These are phyloP conservation scores for Plodia interpunctella DNA, from an alignment of 1,140 invertebrate genomes.

Conservation along the genomic window DNA sequence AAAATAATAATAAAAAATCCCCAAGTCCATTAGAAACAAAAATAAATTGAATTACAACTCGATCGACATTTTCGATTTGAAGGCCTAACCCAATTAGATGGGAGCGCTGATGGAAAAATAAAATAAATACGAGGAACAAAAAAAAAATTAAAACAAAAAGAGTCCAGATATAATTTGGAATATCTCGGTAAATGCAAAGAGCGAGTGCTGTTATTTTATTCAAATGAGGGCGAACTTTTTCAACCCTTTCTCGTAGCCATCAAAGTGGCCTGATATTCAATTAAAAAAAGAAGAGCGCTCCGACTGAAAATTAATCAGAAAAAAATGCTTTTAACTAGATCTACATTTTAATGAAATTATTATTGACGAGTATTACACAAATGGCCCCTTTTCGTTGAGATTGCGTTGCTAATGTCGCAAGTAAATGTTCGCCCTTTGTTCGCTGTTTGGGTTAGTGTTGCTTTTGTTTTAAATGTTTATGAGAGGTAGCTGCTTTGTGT, in stretches of 20 bases:
- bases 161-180: slow-evolving; percentile 77
- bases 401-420: slow-evolving; percentile 37
- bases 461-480: neutral
- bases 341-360: slow-evolving; percentile 78
- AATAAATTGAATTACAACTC: slow-evolving; percentile 77
- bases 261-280: slow-evolving; percentile 77
- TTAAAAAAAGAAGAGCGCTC: slow-evolving; percentile 72
- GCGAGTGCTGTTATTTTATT: slow-evolving; percentile 77
- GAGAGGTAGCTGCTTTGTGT: neutral
- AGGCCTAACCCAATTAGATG: slow-evolving; percentile 75
- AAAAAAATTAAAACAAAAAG: slow-evolving; percentile 73
- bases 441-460: neutral
- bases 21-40: slow-evolving; percentile 76
- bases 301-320: slow-evolving; percentile 77
- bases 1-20: slow-evolving; percentile 53
- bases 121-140: slow-evolving; percentile 72
- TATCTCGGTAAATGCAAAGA: slow-evolving; percentile 77
- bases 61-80: slow-evolving; percentile 76
- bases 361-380: slow-evolving; percentile 74
- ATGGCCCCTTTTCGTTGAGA: slow-evolving; percentile 53
- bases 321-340: slow-evolving; percentile 78
- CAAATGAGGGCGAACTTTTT: slow-evolving; percentile 75
- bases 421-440: slow-evolving; percentile 9
- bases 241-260: slow-evolving; percentile 71
- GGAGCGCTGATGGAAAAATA: slow-evolving; percentile 73